Evolutionary conservation across 2,797 vertebrate genomes (phyloP).

Genomic region (Poeciliopsis gracilis): DNA sequence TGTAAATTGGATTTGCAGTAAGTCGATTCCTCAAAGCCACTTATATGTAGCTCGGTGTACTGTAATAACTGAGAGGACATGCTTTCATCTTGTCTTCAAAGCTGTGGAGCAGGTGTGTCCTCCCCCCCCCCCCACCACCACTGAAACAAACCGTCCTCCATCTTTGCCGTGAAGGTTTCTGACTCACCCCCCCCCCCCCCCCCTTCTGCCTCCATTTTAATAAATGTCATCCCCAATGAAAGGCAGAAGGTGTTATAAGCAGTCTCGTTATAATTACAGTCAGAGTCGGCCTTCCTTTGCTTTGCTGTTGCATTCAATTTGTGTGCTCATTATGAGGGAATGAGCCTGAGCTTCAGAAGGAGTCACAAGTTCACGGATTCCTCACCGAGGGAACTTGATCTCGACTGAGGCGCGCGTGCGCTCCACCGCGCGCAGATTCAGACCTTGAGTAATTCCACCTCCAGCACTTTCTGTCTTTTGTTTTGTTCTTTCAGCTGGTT

Average conservation of each 20-base stretch:
- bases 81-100: constrained; percentile 83
- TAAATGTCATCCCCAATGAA: constrained; percentile 1
- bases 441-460: constrained; percentile 54
- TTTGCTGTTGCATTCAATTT: constrained; percentile 2
- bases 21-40: constrained; percentile 1
- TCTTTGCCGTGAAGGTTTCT: constrained; percentile 38
- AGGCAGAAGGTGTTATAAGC: background rate
- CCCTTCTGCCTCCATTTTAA: background rate
- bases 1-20: background rate
- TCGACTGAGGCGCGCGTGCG: constrained; percentile 18
- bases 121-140: background rate
- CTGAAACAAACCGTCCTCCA: constrained; percentile 58
- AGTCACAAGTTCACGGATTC: constrained; percentile 30
- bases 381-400: constrained; percentile 40
- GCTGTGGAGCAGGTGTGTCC: constrained; percentile 77
- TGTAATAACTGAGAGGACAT: constrained; percentile 67
- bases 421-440: constrained; percentile 9
- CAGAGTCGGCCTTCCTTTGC: background rate
- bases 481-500: constrained; percentile 62
- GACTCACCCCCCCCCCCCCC: background rate
- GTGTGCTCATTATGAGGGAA: constrained; percentile 4
- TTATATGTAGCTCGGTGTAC: constrained; percentile 67
- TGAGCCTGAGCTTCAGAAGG: constrained; percentile 9
- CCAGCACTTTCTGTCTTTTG: constrained; percentile 68
- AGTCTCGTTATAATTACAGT: constrained; percentile 17